Base-by-base conservation (phyloP, 2,797 vertebrate genomes). In the Babyrousa celebensis region DNA sequence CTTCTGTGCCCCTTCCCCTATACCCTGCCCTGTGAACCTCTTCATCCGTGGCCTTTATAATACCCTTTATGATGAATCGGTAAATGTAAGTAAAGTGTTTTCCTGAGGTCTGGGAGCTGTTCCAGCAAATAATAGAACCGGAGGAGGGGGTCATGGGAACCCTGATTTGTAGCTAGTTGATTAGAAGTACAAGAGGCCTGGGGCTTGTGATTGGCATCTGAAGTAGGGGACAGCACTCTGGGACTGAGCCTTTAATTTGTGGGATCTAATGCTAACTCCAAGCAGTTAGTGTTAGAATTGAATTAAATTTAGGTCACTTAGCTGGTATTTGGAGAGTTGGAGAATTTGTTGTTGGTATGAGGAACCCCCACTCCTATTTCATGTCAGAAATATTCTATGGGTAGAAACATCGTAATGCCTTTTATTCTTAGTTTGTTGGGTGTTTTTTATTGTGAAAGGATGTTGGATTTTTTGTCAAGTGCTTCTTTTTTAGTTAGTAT, bases 381-480 rank as follows among this genome's bases (percentile, higher is more conserved):
- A 7, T 68, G 23, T 78, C n/a, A 40, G 17, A 89, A 78, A 11
- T 40, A 17, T 89, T 56, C 74, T 68, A 4, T 7, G 25, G 74
- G 48, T 2, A 2, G 74, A 89, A 56, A 78, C 48, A 78, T 40
- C 9, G 14, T 78, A 43, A 52, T 20, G 29, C 25, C 48, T 40
- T 89, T 48, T 89, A n/a, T 84, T 84, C 18, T 11, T 48, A 32
- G 15, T 58, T 89, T 77, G 52, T 25, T 70, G 62, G 77, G 52
- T 17, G 60, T 23, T 89, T 89, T 89, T 75, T 89, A 75, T 68
- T 67, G 68, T 40, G 29, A 93, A 87, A 80, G n/a, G n/a, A 20
- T 70, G n/a, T 54, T 54, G 1, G 12, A n/a, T 20, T 78, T 77
- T 89, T 36, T 85, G 83, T 68, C 48, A 18, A 27, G 36, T 56